Conservation (phyloP, 2,888 invertebrate species). For the Barypeithes pellucidus region DNA sequence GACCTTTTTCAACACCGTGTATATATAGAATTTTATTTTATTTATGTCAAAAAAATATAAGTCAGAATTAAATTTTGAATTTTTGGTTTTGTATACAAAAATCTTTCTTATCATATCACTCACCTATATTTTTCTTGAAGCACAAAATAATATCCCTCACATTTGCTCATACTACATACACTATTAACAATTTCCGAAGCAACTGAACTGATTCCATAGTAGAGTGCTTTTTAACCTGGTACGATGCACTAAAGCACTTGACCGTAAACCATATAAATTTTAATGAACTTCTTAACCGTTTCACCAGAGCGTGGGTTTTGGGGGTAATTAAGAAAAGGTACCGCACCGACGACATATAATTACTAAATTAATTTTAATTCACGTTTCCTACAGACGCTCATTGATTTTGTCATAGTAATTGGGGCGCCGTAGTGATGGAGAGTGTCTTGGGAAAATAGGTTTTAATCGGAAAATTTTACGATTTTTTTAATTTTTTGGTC, state of each 20-base stretch:
- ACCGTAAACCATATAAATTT: constrained; percentile 13
- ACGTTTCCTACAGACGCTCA: constrained; percentile 11
- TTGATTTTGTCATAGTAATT: constrained; percentile 16
- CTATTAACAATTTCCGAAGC: not conserved
- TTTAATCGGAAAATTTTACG: too few relatives aligned
- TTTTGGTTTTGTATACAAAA: too few relatives aligned
- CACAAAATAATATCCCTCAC: not conserved
- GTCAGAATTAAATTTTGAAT: too few relatives aligned
- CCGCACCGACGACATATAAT: constrained; percentile 12
- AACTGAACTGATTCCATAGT: too few relatives aligned
- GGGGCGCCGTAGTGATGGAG: constrained; percentile 8
- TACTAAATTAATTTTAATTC: constrained; percentile 22
- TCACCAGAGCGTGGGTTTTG: constrained; percentile 14
- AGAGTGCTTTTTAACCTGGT: too few relatives aligned
- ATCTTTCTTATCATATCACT: too few relatives aligned
- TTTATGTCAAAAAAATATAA: too few relatives aligned
- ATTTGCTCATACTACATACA: constrained; percentile 8
- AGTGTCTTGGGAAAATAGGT: not conserved
- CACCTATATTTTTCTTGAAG: too few relatives aligned
- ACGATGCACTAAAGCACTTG: constrained; percentile 6
- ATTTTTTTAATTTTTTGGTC: too few relatives aligned
- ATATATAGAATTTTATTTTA: too few relatives aligned
- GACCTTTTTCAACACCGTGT: too few relatives aligned
- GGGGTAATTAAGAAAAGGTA: constrained; percentile 31
- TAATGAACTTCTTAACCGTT: constrained; percentile 13